Base-by-base conservation (phyloP, 92 coral and sea anemone species). In the Umimayanthus chanpuru region DNA sequence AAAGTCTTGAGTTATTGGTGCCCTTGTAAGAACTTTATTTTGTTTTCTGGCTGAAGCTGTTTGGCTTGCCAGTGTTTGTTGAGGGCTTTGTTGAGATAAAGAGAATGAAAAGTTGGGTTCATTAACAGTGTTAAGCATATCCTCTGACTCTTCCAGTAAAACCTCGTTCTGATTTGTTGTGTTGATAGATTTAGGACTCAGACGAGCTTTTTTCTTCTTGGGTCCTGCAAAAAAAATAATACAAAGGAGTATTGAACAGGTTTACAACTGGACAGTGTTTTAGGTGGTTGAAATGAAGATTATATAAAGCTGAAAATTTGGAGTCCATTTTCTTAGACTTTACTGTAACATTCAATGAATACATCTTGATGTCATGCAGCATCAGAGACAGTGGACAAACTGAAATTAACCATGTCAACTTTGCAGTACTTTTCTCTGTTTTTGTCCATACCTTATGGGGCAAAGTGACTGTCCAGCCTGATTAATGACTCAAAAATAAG, bases 1-100 rank as follows among this genome's bases (percentile, higher is more conserved):
- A 36, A 92, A 87, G 36, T 97, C 98, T 56, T 91, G 88, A 72
- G 95, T 94, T 90, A 94, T 47, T 58, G 98, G 97, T 73, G 99
- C 95, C 70, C 99, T 89, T 38, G 91, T 92, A 43, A 90, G 89
- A 10, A 96, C 96, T 65, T 83, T 94, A 21, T 25, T 28, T 15
- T 61, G 88, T 43, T 89, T 90, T 39, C 55, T 29, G 53, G 66
- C 18, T 49, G 79, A 18, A 32, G 86, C 88, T 39, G 73, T 74
- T 47, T 61, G 26, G 67, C 49, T 67, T 41, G 55, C 66, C 83
- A 23, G 20, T 15, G 72, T 64, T 29, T 53, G 75, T 8, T 16
- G n/a, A 29, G 64, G 5, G 73, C 83, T 76, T 23, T 68, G 26
- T 28, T 70, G 65, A 41, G 68, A 83, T 6, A 29, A 29, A 20